Conservation (phyloP, 2,888 invertebrate species). For the Spialia ferax region DNA sequence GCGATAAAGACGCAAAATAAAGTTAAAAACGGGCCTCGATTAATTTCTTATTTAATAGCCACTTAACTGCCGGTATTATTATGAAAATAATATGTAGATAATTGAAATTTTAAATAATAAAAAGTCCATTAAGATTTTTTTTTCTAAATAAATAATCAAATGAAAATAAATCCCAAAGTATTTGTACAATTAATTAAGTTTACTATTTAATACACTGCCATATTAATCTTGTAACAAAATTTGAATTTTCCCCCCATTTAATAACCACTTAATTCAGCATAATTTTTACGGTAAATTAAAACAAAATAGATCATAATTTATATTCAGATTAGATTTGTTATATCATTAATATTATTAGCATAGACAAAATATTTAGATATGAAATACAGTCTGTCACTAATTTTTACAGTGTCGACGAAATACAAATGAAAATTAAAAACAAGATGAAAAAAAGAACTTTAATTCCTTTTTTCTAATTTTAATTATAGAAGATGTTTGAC, state of each 20-base stretch:
- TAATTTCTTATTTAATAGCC: no score
- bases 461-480: slow-evolving; percentile 17
- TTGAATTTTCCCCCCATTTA: slow-evolving; percentile 19
- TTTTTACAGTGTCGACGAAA: not conserved
- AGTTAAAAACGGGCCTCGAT: no score
- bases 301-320: slow-evolving; percentile 26
- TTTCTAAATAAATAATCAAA: not conserved
- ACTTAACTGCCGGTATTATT: no score
- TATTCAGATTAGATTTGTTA: slow-evolving; percentile 46
- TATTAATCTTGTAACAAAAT: slow-evolving; percentile 55
- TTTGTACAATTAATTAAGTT: not conserved
- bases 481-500: slow-evolving; percentile 51
- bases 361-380: slow-evolving; percentile 49
- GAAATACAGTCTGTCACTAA: slow-evolving; percentile 40
- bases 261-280: slow-evolving; percentile 20
- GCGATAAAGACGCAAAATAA: no score
- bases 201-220: slow-evolving; percentile 70
- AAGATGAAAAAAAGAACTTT: not conserved
- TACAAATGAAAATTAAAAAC: not conserved
- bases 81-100: not conserved
- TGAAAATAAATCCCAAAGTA: not conserved
- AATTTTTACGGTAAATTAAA: slow-evolving; percentile 17
- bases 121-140: no score
- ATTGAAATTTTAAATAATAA: not conserved
- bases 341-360: slow-evolving; percentile 44